Conservation (phyloP, 2,888 invertebrate genomes). For the Zaprionus lineosus region DNA sequence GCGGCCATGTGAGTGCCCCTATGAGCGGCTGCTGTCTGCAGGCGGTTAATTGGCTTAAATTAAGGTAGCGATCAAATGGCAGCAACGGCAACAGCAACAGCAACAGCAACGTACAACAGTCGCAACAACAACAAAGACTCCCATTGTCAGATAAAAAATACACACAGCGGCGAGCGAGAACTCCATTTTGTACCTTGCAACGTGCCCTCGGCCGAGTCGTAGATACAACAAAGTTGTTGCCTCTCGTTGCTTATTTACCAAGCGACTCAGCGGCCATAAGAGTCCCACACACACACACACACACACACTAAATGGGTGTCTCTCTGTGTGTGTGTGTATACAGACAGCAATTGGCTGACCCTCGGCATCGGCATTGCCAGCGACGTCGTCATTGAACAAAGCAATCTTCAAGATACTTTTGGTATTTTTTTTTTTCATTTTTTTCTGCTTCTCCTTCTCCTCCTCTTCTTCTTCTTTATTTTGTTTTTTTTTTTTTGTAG, state of each 20-base stretch:
- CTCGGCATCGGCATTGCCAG: conserved; percentile 56
- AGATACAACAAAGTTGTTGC: conserved; percentile 63
- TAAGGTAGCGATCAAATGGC: conserved; percentile 81
- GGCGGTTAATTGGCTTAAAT: conserved; percentile 83
- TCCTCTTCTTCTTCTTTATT: conserved; percentile 1
- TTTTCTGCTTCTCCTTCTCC: conserved; percentile 2
- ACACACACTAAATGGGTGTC: conserved; percentile 2
- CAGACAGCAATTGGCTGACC: conserved; percentile 70
- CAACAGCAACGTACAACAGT: no score
- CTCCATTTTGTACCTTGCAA: conserved; percentile 77
- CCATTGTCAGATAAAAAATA: conserved; percentile 37
- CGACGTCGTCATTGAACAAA: conserved; percentile 65
- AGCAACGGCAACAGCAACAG: conserved; percentile 26
- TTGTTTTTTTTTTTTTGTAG: conserved; percentile 10
- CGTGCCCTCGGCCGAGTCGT: conserved; percentile 38
- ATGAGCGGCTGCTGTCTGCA: conserved; percentile 57
- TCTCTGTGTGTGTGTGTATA: conserved; percentile 20
- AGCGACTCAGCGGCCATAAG: conserved; percentile 56
- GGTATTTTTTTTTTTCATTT: conserved; percentile 12
- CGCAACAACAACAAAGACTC: conserved; percentile 59
- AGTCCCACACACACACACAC: conserved; percentile 48
- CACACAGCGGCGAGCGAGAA: conserved; percentile 27
- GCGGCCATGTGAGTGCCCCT: conserved; percentile 45
- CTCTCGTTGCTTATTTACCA: conserved; percentile 54
- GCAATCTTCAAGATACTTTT: conserved; percentile 69